Base-by-base conservation (phyloP, 2,113 vertebrate species). In the Daboia siamensis region DNA sequence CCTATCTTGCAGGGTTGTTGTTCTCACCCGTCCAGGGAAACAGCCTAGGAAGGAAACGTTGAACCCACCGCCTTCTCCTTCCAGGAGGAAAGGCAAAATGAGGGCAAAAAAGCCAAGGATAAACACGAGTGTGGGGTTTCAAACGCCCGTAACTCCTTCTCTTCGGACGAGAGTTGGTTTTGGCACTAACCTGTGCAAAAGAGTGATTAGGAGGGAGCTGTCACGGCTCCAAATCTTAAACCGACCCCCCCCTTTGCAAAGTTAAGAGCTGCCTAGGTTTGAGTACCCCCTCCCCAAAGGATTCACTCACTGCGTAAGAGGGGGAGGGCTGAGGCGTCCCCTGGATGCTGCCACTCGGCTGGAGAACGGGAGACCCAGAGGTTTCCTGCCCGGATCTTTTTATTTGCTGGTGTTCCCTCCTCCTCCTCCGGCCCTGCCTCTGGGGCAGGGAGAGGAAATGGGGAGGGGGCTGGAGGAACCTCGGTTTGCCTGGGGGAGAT, bases 231-330 rank as follows among this genome's bases (percentile, higher is more conserved):
- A 64, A 29, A 64, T 64, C 26, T 5, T 12, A 64, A 2, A 0
- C 1, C 61, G 26, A 2, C 64, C 3, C 5, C n/a, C 64, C 69
- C 15, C 29, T 33, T 74, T 74, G n/a, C 69, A 20, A 74, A 39
- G 69, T 33, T 5, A 4, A 69, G 64, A 69, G 29, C 4, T 20
- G 6, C 13, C 69, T 0, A 0, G 69, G 69, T 69, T n/a, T n/a
- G 29, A 69, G 61, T 1, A 1, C 61, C 24, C 89, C 5, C 23
- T 1, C 9, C 61, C 23, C 4, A 29, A 56, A 56, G 33, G 52
- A 54, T 5, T 59, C 26, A 92, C 91, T 92, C 87, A 92, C 91
- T 89, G 91, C 33, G 69, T 7, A 85, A 54, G 69, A 44, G 52
- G 54, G 48, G 55, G 24, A 59, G 39, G 92, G 74, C 20, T 6